Percentiles rank a stretch among this genome's conserved stretches.
These are phyloP conservation scores for Amiota minor DNA, from an alignment of 2,888 invertebrate species.

Conservation along the genomic window DNA sequence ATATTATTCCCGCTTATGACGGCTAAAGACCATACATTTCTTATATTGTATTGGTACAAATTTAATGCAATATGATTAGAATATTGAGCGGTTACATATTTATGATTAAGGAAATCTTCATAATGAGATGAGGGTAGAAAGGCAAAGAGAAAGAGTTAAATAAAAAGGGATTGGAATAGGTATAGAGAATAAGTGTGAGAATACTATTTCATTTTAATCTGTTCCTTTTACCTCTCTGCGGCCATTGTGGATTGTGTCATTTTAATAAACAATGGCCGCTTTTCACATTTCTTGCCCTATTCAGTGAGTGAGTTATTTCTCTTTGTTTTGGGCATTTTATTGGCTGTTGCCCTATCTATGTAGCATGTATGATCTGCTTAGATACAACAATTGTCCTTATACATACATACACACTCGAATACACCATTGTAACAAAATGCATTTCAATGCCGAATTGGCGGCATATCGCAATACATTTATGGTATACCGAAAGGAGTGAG, in stretches of 20 bases:
- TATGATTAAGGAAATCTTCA: too few relatives aligned
- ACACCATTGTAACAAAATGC: neutral
- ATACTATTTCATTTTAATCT: neutral
- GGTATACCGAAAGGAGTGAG: constrained; percentile 53
- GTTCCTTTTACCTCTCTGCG: neutral
- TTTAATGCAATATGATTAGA: too few relatives aligned
- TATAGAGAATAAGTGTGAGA: neutral
- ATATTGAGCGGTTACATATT: too few relatives aligned
- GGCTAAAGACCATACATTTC: too few relatives aligned
- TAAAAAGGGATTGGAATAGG: neutral
- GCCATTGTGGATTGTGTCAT: neutral
- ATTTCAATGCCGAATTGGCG: neutral
- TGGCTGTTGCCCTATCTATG: neutral
- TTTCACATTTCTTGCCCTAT: neutral
- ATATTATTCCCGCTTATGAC: too few relatives aligned
- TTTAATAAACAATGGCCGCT: constrained; percentile 5
- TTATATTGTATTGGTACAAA: too few relatives aligned
- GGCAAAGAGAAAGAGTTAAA: neutral
- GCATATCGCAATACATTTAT: constrained; percentile 50
- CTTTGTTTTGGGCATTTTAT: constrained; percentile 13
- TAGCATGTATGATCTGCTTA: neutral
- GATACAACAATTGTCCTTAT: neutral
- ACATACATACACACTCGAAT: neutral
- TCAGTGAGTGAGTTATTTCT: neutral
- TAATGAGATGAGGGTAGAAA: neutral